Base-by-base conservation (phyloP, 2,797 vertebrate species). In the Sebastes paucispinis region DNA sequence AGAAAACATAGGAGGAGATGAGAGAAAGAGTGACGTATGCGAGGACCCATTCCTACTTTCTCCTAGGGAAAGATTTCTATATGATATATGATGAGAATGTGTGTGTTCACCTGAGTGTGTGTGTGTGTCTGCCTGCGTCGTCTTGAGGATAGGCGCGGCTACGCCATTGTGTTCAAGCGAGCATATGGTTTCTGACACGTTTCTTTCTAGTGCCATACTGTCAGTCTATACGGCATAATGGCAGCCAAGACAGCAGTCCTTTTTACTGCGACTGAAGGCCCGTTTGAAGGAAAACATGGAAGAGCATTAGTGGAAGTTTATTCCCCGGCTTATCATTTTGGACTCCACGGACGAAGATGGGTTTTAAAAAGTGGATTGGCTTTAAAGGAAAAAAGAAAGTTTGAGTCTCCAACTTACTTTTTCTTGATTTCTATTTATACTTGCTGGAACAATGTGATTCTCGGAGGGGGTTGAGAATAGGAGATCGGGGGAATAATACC, bases 271-370 rank as follows among this genome's bases (percentile, higher is more conserved):
- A 87, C 91, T 87, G 92, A 92, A 91, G 91, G 88, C 82, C 84
- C 16, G 84, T 93, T 93, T 93, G 91, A 94, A 93, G 91, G 89
- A 87, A 82, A 92, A 91, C 87, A 91, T 94, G 93, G 93, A 94
- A 50, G 72, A 73, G 85, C 94, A 93, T 94, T 83, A 94, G 92
- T 93, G 90, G 81, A 90, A 91, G 89, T 87, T 91, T 91, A 93
- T 93, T 93, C 92, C 94, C 94, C 79, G 87, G 91, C 85, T 91
- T 20, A 73, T 82, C 50, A 8, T 89, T 91, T 91, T 92, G 89
- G 91, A 91, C 88, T 89, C 90, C 54, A 77, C 2, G 77, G 86
- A 91, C 29, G 78, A 94, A 94, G 93, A 92, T 36, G 76, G 65
- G 43, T 88, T 91, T 84, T 87, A 81, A 87, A 89, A 90, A 90